Evolutionary conservation across 2,888 invertebrate species (phyloP), one percentile per base, ranked within the genome.

Genomic region (Limnephilus marmoratus): DNA sequence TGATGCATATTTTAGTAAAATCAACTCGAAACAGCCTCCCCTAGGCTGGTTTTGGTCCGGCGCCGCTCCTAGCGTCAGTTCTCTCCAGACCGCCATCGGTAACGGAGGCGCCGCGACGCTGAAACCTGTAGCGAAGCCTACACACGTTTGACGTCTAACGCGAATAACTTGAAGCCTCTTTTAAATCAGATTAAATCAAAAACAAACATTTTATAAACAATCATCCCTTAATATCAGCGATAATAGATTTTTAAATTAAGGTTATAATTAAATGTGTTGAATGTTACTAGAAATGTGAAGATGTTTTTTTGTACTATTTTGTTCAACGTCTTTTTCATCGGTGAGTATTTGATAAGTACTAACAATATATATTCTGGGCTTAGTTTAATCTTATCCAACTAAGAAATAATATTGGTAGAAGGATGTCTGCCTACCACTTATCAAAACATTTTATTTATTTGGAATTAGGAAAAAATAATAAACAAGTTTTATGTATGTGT

Each of bases 61-160:
- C 24, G 29, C 31, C 34, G 31, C 34, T 45, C 37, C 87, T 34
- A 11, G 87, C 34, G 7, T 87, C 87, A 87, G 87, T 87, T 68
- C 34, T 53, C 68, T 68, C 68, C 34, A 87, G 87, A 87, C 87
- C 53, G 87, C 31, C 87, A 68, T 53, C 87, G 87, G 68, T 15
- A n/a, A 31, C 87, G 87, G 87, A 13, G 15, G 87, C 87, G 87
- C 37, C 68, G 87, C 87, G 87, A 31, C 87, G 24, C 87, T 53
- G 41, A 31, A 82, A 34, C 4, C 82, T 82, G 24, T 68, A 9
- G 68, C 68, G 18, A n/a, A 24, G 24, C 68, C 68, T 68, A n/a
- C 68, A 68, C 7, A 34, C 82, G 31, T 82, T 82, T 82, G 31
- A 82, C 82, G 34, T 31, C 34, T 34, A 31, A 82, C 37, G 45